A percentile compares a stretch with the other conserved stretches of the same genome.
phyloP scores from a whole-genome alignment of 1,140 invertebrate genomes.

The Nautilus pompilius region DNA sequence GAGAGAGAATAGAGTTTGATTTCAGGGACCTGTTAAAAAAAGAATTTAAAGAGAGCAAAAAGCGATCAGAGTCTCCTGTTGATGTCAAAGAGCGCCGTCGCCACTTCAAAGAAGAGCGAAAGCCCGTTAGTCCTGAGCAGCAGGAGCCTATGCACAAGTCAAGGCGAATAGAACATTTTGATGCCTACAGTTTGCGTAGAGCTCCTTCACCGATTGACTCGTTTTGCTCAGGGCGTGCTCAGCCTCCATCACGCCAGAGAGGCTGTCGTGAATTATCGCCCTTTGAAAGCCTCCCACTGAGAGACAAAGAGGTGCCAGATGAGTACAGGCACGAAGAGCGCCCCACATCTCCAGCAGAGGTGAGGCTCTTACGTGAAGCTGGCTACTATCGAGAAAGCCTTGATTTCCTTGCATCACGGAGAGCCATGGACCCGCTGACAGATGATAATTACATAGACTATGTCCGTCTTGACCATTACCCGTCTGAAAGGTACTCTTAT shows the following conservation, averaged over 20 bases:
- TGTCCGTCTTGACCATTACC: neutral
- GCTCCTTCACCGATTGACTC: neutral
- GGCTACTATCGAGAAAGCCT: neutral
- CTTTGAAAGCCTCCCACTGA: neutral
- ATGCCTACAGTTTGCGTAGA: no score
- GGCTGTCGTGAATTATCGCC: neutral
- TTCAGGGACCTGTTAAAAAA: no score
- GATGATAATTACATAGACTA: neutral
- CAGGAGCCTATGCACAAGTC: no score
- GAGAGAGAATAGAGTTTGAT: no score
- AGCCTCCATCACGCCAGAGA: neutral
- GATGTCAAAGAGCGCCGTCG: no score
- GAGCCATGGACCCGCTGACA: neutral
- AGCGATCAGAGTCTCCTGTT: no score
- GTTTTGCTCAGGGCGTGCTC: neutral
- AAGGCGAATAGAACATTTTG: no score
- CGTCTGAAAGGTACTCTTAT: neutral
- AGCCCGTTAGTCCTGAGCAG: no score
- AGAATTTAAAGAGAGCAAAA: no score
- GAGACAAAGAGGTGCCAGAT: neutral
- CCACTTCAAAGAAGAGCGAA: no score
- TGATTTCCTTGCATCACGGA: neutral
- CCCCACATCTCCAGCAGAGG: neutral
- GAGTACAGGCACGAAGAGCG: neutral
- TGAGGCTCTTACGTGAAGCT: neutral